A percentile compares a stretch with the other conserved stretches of the same genome.
These are phyloP conservation scores for Coenobita brevimanus DNA, from an alignment of 1,140 invertebrate species.

Conservation along the genomic window DNA sequence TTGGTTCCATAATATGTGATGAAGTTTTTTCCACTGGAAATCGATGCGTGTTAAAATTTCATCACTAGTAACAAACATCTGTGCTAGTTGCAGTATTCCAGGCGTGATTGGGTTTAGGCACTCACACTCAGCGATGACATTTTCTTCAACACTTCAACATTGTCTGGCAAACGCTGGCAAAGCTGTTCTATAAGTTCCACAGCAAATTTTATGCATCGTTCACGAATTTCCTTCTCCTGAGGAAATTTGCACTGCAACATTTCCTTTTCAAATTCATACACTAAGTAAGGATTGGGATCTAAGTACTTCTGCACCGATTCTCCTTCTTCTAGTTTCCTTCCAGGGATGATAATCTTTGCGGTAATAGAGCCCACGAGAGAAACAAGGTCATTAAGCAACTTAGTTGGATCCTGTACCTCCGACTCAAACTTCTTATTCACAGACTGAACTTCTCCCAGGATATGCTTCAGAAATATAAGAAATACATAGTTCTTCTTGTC, in stretches of 20 bases:
- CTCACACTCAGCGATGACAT: background rate
- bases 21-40: constrained; percentile 18
- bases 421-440: no score
- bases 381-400: constrained; percentile 65
- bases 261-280: constrained; percentile 23
- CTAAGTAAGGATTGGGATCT: constrained; percentile 6
- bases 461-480: no score
- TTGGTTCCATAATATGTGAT: background rate
- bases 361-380: constrained; percentile 42
- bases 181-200: background rate
- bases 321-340: background rate
- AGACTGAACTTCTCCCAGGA: no score
- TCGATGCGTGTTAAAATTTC: background rate
- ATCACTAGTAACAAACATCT: constrained; percentile 4
- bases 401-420: no score
- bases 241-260: no score
- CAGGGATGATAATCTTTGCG: constrained; percentile 52
- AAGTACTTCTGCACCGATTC: background rate
- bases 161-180: constrained; percentile 1
- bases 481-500: constrained; percentile 69
- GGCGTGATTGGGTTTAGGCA: background rate
- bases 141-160: background rate
- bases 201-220: background rate
- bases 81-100: background rate
- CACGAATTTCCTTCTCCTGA: no score